A percentile compares a stretch with the other conserved stretches of the same genome.
Conservation (phyloP, 92 coral and sea anemone genomes). For the Montipora capitata region DNA sequence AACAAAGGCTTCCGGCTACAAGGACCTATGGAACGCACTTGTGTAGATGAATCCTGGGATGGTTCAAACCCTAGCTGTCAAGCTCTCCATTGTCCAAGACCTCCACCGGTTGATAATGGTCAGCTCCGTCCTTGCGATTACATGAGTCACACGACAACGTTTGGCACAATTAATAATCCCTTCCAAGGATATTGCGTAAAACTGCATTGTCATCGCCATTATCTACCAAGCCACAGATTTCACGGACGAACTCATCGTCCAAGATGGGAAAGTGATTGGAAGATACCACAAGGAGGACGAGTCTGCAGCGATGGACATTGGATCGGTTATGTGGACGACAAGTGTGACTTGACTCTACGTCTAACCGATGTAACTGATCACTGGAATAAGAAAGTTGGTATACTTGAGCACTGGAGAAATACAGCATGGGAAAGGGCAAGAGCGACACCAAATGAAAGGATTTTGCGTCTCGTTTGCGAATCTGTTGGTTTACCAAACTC, state of each 20-base stretch:
- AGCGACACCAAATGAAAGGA: not conserved
- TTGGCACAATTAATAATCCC: constrained; percentile 23
- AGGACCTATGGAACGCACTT: constrained; percentile 32
- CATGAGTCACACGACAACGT: not conserved
- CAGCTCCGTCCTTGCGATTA: constrained; percentile 3
- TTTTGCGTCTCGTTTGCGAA: constrained; percentile 5
- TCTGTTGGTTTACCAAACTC: not conserved
- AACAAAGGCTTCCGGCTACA: constrained; percentile 34
- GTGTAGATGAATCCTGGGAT: constrained; percentile 35
- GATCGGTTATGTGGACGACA: constrained; percentile 4
- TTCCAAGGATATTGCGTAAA: constrained; percentile 46
- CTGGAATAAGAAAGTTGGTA: constrained; percentile 13
- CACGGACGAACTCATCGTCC: not conserved
- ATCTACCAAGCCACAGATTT: constrained; percentile 20
- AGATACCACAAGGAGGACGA: not conserved
- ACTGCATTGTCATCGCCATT: constrained; percentile 1
- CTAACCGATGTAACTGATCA: not conserved
- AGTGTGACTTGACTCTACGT: not conserved
- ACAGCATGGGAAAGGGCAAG: constrained; percentile 7
- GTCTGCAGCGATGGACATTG: too few species aligned
- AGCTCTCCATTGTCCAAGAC: constrained; percentile 24
- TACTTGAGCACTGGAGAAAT: constrained; percentile 28
- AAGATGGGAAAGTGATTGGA: constrained; percentile 40
- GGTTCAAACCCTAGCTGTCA: constrained; percentile 29
- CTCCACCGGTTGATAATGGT: constrained; percentile 33